These are phyloP conservation scores for Distichodus sexfasciatus DNA, from an alignment of 2,797 vertebrate genomes.

Conservation along the genomic window DNA sequence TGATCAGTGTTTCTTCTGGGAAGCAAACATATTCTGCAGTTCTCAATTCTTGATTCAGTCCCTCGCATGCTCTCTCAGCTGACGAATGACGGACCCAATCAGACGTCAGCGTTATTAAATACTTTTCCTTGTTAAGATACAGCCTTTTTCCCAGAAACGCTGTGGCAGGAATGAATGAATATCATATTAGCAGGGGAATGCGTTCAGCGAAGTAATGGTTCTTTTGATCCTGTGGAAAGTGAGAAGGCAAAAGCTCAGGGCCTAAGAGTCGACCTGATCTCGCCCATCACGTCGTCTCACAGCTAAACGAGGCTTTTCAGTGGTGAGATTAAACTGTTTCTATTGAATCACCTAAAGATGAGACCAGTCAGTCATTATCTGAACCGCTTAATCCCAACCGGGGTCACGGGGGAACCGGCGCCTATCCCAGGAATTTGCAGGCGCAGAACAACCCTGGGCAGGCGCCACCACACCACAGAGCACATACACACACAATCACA, in stretches of 20 bases:
- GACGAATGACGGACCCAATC: neutral
- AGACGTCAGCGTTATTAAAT: constrained; percentile 19
- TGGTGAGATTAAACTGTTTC: neutral
- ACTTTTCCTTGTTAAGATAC: constrained; percentile 15
- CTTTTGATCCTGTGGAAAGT: neutral
- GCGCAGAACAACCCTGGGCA: no score
- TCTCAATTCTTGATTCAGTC: neutral
- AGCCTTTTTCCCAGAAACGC: constrained; percentile 6
- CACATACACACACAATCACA: no score
- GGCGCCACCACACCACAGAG: no score
- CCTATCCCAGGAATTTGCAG: no score
- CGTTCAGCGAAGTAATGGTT: neutral
- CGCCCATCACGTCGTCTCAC: neutral
- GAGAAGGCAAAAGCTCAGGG: neutral
- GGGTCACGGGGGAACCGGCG: no score
- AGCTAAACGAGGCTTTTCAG: constrained; percentile 1
- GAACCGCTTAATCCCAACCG: no score
- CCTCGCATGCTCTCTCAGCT: constrained; percentile 14
- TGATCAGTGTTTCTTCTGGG: neutral
- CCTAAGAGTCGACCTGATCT: no score
- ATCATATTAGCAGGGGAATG: constrained; percentile 29
- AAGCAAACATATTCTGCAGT: neutral
- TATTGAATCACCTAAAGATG: neutral
- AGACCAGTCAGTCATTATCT: neutral
- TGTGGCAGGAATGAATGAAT: neutral